Evolutionary conservation across 2,797 vertebrate species (phyloP), one percentile per base, ranked within the genome.

Genomic region (Balearica regulorum): DNA sequence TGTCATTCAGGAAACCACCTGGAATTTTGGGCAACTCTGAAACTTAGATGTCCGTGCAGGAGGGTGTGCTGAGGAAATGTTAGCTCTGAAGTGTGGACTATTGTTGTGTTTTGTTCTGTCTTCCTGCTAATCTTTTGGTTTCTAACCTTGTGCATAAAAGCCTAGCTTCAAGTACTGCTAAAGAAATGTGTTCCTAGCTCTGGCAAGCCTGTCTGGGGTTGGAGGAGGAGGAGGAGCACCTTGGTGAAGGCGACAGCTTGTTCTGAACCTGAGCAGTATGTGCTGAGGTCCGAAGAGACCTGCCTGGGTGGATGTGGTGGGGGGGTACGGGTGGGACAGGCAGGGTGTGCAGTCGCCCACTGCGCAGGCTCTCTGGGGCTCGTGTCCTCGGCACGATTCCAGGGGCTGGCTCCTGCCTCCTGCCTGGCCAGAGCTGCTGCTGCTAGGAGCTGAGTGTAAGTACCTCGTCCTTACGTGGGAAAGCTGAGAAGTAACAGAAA

Each of bases 31-130:
- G 16, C 51, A 41, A 4, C 89, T 91, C 75, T 82, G 80, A 72
- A 69, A 33, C 37, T n/a, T 51, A 73, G 62, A 2, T n/a, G 39
- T 16, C 71, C 14, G 13, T 78, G 79, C 46, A 33, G 75, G 39
- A 37, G 20, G 25, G 9, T 1, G 0, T 31, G 22, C 39, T 80
- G 22, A 29, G 71, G 65, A 78, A 89, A 35, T 4, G 14, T 44
- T 28, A 2, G 29, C 35, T 39, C 49, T 1, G 4, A 35, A 60
- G 22, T 55, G 39, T 0, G 0, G 55, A 21, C 21, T 81, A 0
- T 5, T 64, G 26, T 5, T 46, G 49, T 11, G n/a, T 44, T 69
- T 89, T 72, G 31, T 6, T 75, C 44, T 68, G 17, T 10, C 48
- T 80, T 39, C 39, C 39, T 37, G 43, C 41, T 73, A 89, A n/a